Evolutionary conservation across 2,113 vertebrate species (phyloP).

Genomic region (Octodon degus): DNA sequence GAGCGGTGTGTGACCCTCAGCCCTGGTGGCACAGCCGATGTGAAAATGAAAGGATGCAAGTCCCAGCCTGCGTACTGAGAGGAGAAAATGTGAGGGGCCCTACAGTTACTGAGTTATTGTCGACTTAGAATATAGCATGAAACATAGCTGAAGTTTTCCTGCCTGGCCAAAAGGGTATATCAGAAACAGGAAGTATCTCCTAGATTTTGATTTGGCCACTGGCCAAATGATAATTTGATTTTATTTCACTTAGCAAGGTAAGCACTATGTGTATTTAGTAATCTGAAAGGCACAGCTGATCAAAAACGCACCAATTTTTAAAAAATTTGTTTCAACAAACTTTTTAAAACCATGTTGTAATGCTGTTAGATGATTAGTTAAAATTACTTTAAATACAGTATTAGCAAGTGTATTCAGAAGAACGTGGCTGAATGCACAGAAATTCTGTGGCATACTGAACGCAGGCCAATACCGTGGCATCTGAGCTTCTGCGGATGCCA

Average conservation of each 20-base stretch:
- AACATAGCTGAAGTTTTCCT: not conserved
- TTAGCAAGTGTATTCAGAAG: not conserved
- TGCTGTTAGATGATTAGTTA: not conserved
- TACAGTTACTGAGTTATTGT: not conserved
- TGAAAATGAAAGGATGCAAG: not conserved
- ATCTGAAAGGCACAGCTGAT: not conserved
- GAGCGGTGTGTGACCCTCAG: not conserved
- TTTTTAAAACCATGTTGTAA: conserved; percentile 8
- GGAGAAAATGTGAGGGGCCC: not conserved
- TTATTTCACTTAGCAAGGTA: not conserved
- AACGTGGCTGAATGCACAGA: not conserved
- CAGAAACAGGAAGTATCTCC: not conserved
- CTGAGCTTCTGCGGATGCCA: not conserved
- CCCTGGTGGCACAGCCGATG: not conserved
- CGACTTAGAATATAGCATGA: not conserved
- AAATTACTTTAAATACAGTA: not conserved
- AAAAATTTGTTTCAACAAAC: not conserved
- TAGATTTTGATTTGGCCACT: not conserved
- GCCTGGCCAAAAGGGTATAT: not conserved
- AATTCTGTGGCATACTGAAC: not conserved
- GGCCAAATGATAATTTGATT: not conserved
- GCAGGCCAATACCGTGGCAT: not conserved
- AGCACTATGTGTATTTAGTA: not conserved
- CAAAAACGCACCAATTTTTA: not conserved
- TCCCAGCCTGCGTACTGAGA: not conserved